Evolutionary conservation across 2,797 vertebrate genomes (phyloP).

Genomic region (Protosalanx chinensis): DNA sequence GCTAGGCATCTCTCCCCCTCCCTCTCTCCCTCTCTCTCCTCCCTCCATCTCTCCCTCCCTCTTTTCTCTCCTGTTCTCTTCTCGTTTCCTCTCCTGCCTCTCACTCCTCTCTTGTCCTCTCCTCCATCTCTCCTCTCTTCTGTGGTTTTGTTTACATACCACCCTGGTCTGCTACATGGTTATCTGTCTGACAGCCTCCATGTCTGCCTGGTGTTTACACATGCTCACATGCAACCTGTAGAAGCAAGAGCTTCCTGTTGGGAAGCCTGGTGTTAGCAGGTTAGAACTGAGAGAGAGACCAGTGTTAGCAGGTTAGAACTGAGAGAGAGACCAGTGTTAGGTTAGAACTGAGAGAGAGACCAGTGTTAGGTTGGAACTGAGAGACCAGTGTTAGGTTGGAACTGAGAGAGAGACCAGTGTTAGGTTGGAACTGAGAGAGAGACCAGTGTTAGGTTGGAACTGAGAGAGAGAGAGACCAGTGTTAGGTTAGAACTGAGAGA

Average conservation of each 20-base stretch:
- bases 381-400: no score
- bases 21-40: neutral
- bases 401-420: no score
- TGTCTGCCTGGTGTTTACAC: neutral
- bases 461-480: no score
- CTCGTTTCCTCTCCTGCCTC: no score
- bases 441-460: constrained; percentile 20
- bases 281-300: no score
- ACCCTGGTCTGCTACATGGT: constrained; percentile 33
- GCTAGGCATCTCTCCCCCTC: constrained; percentile 10
- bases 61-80: neutral
- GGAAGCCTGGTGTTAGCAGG: neutral
- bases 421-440: no score
- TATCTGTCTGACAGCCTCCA: constrained; percentile 48
- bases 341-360: no score
- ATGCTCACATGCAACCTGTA: constrained; percentile 33
- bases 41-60: neutral
- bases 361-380: no score
- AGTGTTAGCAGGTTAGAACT: constrained; percentile 27
- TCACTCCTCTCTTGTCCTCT: neutral
- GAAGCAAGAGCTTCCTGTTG: constrained; percentile 35
- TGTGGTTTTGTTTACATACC: constrained; percentile 62
- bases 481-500: no score
- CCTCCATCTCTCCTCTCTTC: neutral
- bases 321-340: no score